These are phyloP conservation scores for Dryobotodes eremita DNA, from an alignment of 2,888 invertebrate species.

Conservation along the genomic window DNA sequence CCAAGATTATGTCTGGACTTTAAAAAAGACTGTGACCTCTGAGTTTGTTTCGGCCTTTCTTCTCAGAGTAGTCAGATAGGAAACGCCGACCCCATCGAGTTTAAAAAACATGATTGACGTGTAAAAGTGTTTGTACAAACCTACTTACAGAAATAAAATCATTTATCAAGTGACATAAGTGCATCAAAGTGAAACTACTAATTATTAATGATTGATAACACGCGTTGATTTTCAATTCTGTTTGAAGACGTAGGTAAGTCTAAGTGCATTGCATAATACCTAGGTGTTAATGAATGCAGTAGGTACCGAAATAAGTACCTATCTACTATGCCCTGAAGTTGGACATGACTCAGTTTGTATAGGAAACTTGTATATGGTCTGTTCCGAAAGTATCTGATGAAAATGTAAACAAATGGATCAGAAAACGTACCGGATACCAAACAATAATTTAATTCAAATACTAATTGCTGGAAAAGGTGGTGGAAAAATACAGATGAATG, in stretches of 20 bases:
- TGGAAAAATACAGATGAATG: not conserved
- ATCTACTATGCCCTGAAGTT: not conserved
- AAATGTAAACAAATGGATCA: not conserved
- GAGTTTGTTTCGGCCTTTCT: too few species aligned
- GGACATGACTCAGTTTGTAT: not conserved
- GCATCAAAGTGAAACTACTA: not conserved
- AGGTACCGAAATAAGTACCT: not conserved
- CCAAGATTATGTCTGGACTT: too few species aligned
- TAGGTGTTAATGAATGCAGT: conserved; percentile 6
- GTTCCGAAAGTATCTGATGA: too few species aligned
- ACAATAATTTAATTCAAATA: not conserved
- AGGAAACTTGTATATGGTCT: not conserved
- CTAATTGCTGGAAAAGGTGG: not conserved
- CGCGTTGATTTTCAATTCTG: conserved; percentile 18
- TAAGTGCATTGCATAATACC: conserved; percentile 34
- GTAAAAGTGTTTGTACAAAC: too few species aligned
- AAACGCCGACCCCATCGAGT: too few species aligned
- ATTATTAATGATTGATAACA: conserved; percentile 14
- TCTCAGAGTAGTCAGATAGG: too few species aligned
- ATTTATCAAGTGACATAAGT: conserved; percentile 6
- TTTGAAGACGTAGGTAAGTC: not conserved
- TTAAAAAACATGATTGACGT: too few species aligned
- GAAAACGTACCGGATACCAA: not conserved
- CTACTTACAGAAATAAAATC: too few species aligned
- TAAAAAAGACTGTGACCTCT: too few species aligned